A percentile compares a stretch with the other conserved stretches of the same genome.
Evolutionary conservation across 2,797 vertebrate species (phyloP).

Genomic region (Helicolenus hilgendorfi): DNA sequence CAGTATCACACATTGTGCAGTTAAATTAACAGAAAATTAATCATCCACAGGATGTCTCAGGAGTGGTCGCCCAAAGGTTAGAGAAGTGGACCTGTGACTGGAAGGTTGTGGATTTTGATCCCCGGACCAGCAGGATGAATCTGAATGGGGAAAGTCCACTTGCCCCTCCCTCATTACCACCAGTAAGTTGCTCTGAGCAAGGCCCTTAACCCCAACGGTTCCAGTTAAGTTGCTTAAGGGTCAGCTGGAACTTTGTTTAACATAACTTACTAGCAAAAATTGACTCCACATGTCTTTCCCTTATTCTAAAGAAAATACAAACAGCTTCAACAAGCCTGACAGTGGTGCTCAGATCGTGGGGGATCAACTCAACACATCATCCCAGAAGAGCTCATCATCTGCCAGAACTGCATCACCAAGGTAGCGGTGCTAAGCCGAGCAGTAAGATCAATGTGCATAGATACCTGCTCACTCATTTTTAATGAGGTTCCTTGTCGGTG

Average conservation of each 20-base stretch:
- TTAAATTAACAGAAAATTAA: background rate
- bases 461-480: conserved; percentile 48
- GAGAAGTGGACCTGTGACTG: background rate
- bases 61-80: background rate
- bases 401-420: conserved; percentile 89
- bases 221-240: background rate
- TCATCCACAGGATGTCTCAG: background rate
- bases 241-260: background rate
- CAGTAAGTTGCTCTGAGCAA: background rate
- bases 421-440: conserved; percentile 68
- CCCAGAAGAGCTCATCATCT: conserved; percentile 89
- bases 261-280: background rate
- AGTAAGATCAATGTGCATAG: conserved; percentile 33
- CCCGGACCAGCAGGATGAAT: background rate
- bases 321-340: conserved; percentile 66
- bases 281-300: background rate
- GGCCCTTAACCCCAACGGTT: background rate
- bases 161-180: background rate
- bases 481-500: conserved; percentile 40
- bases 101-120: background rate
- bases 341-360: conserved; percentile 82
- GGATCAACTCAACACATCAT: conserved; percentile 82
- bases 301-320: background rate
- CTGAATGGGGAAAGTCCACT: background rate
- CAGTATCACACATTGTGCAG: background rate